Evolutionary conservation across 1,140 invertebrate species (phyloP), one percentile per base, ranked within the genome.

Genomic region (Phymastichus coffea): DNA sequence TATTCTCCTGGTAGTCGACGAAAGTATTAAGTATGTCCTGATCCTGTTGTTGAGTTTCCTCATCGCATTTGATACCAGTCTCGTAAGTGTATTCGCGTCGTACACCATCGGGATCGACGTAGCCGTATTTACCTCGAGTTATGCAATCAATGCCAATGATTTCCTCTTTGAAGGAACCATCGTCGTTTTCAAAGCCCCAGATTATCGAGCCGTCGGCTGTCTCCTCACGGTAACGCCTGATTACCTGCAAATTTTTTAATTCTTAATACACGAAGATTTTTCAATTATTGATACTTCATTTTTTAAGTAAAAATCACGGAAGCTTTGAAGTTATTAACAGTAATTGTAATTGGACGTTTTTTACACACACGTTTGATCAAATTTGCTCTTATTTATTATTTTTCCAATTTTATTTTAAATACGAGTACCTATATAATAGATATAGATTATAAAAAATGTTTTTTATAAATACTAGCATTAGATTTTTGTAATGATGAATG

Each of bases 151-250:
- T 80, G 49, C 91, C 91, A 65, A 92, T 90, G 6, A 86, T 84
- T 75, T 93, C 91, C 70, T 93, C 90, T 70, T 93, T 93, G 58
- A 73, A 77, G 1, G 83, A 83, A 12, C 88, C 88, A 68, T 90
- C 88, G 57, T 92, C 90, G 70, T 92, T 92, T 79, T 92, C 90
- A 69, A 88, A 92, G 46, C 91, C 91, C 90, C 90, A 93, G 0
- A 88, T 89, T 55, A 92, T 92, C 61, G 87, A 90, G 6, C 91
- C 91, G 64, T 92, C 91, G 35, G 85, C 80, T 66, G 91, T 91
- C 67, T 91, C 90, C 49, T 90, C 88, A 41, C 88, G 84, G 76
- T 87, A 93, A 46, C 80, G 66, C n/a, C 74, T 71, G 20, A 82
- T 71, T 1, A 80, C 80, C 78, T 81, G 57, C 10, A 59, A 57